Evolutionary conservation across 2,888 invertebrate genomes (phyloP), one percentile per base, ranked within the genome.

Genomic region (Caenorhabditis virilis): DNA sequence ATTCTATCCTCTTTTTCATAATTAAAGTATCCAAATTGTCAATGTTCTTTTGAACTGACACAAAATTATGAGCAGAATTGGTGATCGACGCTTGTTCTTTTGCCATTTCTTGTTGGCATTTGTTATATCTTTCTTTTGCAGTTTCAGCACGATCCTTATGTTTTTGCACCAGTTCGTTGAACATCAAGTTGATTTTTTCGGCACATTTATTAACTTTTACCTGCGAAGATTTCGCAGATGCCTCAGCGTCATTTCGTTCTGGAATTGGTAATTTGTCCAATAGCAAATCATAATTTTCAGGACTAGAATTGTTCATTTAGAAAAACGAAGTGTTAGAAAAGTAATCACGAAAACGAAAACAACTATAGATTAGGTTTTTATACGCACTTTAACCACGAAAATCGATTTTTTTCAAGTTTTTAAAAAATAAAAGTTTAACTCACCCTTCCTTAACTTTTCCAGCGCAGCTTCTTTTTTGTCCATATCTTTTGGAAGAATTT

Each of bases 101-200:
- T 23, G 85, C 86, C 27, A 87, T 84, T 63, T 85, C 84, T 25
- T 85, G 85, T 15, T 79, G 83, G 0, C 91, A 87, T 81, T 90
- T 90, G 16, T 2, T 45, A 33, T 33, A 39, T 5, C 42, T 38
- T 22, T 57, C 57, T 6, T 33, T 26, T 13, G 62, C 53, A 16
- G 41, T 41, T 15, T 49, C 30, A 20, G 51, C 48, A 22, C 35
- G 33, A 26, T 65, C 59, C 91, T 90, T 4, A 91, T 87, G 0
- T 88, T 88, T 53, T 3, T 39, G 39, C n/a, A 56, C 56, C 1
- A 56, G 16, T 15, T 49, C 33, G 2, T 48, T 9, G 20, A 56
- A 56, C 38, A 56, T 56, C 1, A 30, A 18, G 11, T 47, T 39
- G 26, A 53, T 2, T 30, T 53, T 53, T 13, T 15, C n/a, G 2